phyloP scores from a whole-genome alignment of 2,113 vertebrate genomes.

The Megaptera novaeangliae region DNA sequence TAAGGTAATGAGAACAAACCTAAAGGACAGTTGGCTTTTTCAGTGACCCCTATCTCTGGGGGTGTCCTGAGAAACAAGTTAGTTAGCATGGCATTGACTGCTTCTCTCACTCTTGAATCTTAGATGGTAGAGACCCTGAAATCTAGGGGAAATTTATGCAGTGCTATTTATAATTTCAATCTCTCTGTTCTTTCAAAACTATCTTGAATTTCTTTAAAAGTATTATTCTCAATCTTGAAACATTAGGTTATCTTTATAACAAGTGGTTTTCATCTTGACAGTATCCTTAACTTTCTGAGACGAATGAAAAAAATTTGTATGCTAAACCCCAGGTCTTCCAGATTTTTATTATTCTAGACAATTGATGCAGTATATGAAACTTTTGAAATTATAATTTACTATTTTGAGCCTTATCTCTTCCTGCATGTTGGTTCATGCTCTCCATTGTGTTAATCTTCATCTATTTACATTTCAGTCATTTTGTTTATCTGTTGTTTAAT shows the following conservation, averaged over 20 bases:
- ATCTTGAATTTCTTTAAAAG: neutral
- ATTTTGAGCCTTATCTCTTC: constrained; percentile 25
- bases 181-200: neutral
- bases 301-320: neutral
- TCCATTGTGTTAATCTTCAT: neutral
- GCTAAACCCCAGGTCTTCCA: neutral
- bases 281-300: constrained; percentile 30
- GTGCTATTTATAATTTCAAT: neutral
- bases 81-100: neutral
- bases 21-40: neutral
- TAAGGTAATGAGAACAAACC: neutral
- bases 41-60: fast-evolving
- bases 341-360: constrained; percentile 23
- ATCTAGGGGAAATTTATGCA: neutral
- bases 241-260: neutral
- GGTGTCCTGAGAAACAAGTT: neutral
- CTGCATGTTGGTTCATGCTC: neutral
- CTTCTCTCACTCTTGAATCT: neutral
- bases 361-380: neutral
- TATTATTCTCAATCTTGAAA: neutral
- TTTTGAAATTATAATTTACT: constrained; percentile 12
- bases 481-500: constrained; percentile 31
- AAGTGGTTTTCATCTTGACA: constrained; percentile 7
- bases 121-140: neutral
- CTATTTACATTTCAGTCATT: constrained; percentile 41